Percentiles rank a stretch among this genome's conserved stretches.
Evolutionary conservation across 2,888 invertebrate species (phyloP).

Genomic region (Tetragonula carbonaria): DNA sequence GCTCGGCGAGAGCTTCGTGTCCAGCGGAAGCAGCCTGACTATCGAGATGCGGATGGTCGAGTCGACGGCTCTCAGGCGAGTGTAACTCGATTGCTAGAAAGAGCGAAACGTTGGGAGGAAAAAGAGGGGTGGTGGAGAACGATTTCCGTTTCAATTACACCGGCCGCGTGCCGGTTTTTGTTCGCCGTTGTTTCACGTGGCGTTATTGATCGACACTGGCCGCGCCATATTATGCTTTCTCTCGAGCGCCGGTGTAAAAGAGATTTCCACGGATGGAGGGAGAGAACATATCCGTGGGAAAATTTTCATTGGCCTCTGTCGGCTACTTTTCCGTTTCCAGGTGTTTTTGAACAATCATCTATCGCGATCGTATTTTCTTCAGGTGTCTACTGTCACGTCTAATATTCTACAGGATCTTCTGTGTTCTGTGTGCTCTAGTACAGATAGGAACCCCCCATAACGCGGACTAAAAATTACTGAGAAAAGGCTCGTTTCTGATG

Average conservation of each 20-base stretch:
- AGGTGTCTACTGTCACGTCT: too few relatives aligned
- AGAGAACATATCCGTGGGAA: conserved; percentile 23
- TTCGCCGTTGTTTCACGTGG: conserved; percentile 26
- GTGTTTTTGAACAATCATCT: neutral
- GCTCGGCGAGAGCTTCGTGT: conserved; percentile 92
- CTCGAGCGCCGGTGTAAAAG: conserved; percentile 14
- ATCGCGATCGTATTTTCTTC: neutral
- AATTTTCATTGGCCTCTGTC: conserved; percentile 19
- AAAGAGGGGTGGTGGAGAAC: neutral
- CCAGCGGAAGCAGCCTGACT: conserved; percentile 92
- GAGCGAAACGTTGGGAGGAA: neutral
- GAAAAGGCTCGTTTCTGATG: too few relatives aligned
- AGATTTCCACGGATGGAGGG: conserved; percentile 5
- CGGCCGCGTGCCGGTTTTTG: conserved; percentile 35
- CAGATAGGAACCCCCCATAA: too few relatives aligned
- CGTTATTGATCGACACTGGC: conserved; percentile 36
- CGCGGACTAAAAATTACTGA: too few relatives aligned
- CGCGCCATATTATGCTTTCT: conserved; percentile 24
- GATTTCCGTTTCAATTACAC: conserved; percentile 49
- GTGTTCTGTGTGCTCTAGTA: too few relatives aligned
- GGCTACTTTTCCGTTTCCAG: neutral
- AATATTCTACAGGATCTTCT: too few relatives aligned
- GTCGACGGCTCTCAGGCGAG: conserved; percentile 93
- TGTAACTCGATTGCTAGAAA: conserved; percentile 49
- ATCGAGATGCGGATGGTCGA: conserved; percentile 92